These are phyloP conservation scores for Porites rus DNA, from an alignment of 92 coral and sea anemone species.

Conservation along the genomic window DNA sequence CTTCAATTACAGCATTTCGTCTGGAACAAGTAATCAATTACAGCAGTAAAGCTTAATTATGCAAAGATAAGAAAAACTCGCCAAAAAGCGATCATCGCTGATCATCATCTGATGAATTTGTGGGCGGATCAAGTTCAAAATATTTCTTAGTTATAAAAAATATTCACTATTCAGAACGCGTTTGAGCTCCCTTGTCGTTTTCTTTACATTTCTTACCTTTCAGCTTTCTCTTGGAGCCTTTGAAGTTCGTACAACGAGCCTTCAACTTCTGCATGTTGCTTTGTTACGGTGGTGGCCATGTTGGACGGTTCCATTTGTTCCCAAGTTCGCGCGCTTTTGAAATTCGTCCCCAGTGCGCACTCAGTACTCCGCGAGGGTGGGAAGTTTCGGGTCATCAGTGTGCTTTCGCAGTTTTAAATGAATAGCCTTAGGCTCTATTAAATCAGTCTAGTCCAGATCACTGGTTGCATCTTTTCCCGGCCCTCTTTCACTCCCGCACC, in stretches of 20 bases:
- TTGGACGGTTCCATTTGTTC: conserved; percentile 18
- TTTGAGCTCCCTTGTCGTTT: background rate
- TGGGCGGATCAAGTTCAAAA: no score
- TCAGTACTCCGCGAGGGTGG: no score
- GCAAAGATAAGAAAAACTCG: no score
- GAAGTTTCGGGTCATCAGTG: no score
- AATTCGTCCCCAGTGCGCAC: background rate
- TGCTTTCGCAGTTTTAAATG: no score
- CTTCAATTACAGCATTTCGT: conserved; percentile 15
- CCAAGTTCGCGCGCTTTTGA: conserved; percentile 20
- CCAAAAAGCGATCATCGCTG: no score
- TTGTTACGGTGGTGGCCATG: conserved; percentile 49
- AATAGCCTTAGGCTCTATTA: no score
- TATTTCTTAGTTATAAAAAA: no score
- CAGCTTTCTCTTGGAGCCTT: conserved; percentile 66
- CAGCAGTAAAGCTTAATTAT: background rate
- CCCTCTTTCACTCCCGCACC: no score
- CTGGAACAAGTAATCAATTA: background rate
- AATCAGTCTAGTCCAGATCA: no score
- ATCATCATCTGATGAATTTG: no score
- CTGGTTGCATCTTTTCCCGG: no score
- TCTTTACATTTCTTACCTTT: conserved; percentile 29
- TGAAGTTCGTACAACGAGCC: conserved; percentile 60
- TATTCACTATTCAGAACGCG: background rate
- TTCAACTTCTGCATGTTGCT: background rate